Conservation (phyloP, 2,113 vertebrate genomes). For the Phyllostomus hastatus region DNA sequence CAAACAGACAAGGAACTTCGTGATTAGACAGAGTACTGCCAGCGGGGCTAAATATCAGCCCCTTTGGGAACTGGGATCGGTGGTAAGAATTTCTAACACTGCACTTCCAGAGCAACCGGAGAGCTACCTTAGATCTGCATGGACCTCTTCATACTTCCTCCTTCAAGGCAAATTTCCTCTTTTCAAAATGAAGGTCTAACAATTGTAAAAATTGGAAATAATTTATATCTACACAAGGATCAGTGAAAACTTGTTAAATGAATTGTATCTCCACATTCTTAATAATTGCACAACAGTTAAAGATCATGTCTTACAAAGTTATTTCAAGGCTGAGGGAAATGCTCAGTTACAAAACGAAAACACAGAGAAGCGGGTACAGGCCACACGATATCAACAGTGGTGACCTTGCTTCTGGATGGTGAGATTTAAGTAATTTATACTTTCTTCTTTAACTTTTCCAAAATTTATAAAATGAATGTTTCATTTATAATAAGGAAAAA, state of each 20-base stretch:
- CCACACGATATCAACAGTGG: neutral
- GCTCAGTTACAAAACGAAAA: slow-evolving; percentile 22
- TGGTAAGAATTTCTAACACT: neutral
- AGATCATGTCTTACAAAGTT: slow-evolving; percentile 42
- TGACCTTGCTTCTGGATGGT: neutral
- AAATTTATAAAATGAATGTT: slow-evolving; percentile 43
- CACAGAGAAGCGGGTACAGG: slow-evolving; percentile 2
- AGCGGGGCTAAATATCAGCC: neutral
- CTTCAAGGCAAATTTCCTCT: slow-evolving; percentile 35
- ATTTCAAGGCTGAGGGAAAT: slow-evolving; percentile 33
- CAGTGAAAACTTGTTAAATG: neutral
- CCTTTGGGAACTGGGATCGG: neutral
- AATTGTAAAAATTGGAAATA: slow-evolving; percentile 41
- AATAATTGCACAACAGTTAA: slow-evolving; percentile 44
- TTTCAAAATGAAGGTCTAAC: slow-evolving; percentile 30
- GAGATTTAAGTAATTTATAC: slow-evolving; percentile 23
- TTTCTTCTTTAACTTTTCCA: slow-evolving; percentile 32
- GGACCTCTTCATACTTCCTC: neutral
- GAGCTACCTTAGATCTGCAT: neutral
- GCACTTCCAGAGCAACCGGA: neutral
- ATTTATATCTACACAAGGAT: slow-evolving; percentile 46
- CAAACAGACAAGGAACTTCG: slow-evolving; percentile 55
- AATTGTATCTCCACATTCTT: slow-evolving; percentile 37
- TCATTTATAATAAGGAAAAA: slow-evolving; percentile 26
- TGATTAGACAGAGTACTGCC: slow-evolving; percentile 19